These are phyloP conservation scores for Apoda limacodes DNA, from an alignment of 2,888 invertebrate species.

Conservation along the genomic window DNA sequence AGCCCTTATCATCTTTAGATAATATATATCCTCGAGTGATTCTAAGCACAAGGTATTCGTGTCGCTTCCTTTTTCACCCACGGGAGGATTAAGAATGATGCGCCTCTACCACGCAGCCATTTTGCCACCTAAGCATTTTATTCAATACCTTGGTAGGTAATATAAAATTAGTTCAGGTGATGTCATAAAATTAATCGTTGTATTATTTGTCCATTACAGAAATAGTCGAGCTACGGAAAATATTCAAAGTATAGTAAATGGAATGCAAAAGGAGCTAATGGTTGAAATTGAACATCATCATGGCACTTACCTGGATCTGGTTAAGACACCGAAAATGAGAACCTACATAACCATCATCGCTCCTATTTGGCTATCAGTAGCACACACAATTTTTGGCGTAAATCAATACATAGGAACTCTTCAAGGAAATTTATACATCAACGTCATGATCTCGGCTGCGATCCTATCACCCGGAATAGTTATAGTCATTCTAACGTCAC, in stretches of 20 bases:
- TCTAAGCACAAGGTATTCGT: too few relatives aligned
- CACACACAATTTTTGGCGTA: conserved; percentile 85
- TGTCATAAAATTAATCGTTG: too few relatives aligned
- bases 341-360: conserved; percentile 75
- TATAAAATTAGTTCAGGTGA: too few relatives aligned
- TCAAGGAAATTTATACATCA: conserved; percentile 82
- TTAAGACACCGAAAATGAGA: conserved; percentile 76
- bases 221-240: conserved; percentile 48
- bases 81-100: too few relatives aligned
- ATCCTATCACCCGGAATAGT: conserved; percentile 38
- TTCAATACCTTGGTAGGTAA: too few relatives aligned
- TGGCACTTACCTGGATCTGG: conserved; percentile 70
- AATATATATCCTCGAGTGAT: too few relatives aligned
- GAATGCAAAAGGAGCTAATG: conserved; percentile 35
- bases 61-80: too few relatives aligned
- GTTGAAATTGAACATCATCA: conserved; percentile 24
- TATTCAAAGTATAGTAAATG: conserved; percentile 40
- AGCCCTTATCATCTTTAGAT: too few relatives aligned
- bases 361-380: conserved; percentile 82
- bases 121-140: too few relatives aligned
- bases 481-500: conserved; percentile 36
- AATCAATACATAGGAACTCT: conserved; percentile 83
- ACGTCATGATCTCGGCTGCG: conserved; percentile 78
- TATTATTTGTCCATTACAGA: conserved; percentile 32
- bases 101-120: too few relatives aligned